Base-by-base conservation (phyloP, 2,797 vertebrate species). In the Paedocypris micromegethes region DNA sequence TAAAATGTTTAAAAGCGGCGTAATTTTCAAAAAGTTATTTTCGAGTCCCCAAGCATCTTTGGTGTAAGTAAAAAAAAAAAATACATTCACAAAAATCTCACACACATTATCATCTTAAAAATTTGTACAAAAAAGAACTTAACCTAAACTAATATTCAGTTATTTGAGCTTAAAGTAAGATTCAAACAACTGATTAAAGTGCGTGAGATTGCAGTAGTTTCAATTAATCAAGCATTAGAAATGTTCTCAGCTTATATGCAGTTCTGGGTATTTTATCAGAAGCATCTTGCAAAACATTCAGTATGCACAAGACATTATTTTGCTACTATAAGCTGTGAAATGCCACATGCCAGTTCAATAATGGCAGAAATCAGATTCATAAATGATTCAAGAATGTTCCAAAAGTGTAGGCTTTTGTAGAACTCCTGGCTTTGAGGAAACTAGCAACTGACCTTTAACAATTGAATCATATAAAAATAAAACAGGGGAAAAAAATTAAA, bases 201-300 rank as follows among this genome's bases (percentile, higher is more conserved):
- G 88, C 86, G n/a, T 77, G 82, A 75, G 81, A 81, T 76, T 75
- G 89, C 86, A 89, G 88, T 88, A 89, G 87, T 86, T 81, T 78
- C 73, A 86, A 82, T 84, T 82, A 84, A 88, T 83, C 80, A 81
- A 74, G 74, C 74, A 74, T 72, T 70, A 70, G 68, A 62, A 41
- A 54, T 68, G 3, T n/a, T 46, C 37, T 45, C 23, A n/a, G 5
- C 44, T 23, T 23, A 23, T 23, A 1, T 23, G 23, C 23, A 23
- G 23, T 23, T 23, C 60, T 74, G 68, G 75, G 58, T 75, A 47
- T 55, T 41, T 57, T 72, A 47, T 66, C 42, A 76, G 79, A 80
- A 79, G 78, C 70, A 75, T 60, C n/a, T 52, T 9, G 8, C 41
- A 58, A 41, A 62, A 57, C 37, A 54, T 56, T 58, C 9, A 43